Base-by-base conservation (phyloP, 64 coral and sea anemone genomes). In the Montipora efflorescens region DNA sequence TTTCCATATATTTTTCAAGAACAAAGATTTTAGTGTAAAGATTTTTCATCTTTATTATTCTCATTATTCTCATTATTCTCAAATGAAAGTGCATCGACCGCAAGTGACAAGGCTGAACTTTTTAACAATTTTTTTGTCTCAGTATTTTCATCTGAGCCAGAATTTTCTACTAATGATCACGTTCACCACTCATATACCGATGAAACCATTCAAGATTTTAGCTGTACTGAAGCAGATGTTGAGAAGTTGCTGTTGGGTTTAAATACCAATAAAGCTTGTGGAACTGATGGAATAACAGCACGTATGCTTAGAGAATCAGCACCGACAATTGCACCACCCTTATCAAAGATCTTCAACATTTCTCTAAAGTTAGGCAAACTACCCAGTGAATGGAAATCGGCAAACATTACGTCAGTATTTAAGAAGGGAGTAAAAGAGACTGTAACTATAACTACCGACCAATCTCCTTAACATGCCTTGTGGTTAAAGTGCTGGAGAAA, bases 311-410 rank as follows among this genome's bases (percentile, higher is more conserved):
- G 28, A 36, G 28, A 36, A 36, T 36, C 28, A 36, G 28, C 36
- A 36, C 0, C 36, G 36, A 36, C 36, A 36, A 36, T 57, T 57
- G 53, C 53, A 57, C 53, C 53, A 57, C 8, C 53, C 53, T 57
- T 57, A 57, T 5, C 53, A 57, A 57, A 57, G 53, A 57, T 89
- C 1, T 76, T 89, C 51, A 89, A 89, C 51, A 67, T 73, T 19
- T 77, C 48, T 23, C 49, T 89, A 7, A 89, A 52, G 15, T 22
- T 28, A 16, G 87, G 87, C 22, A 47, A n/a, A 47, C 25, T 89
- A 50, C 87, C 87, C 12, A 89, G 25, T 45, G 46, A 89, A 51
- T 77, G 87, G 67, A 89, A 89, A 49, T 50, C 67, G 11, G 87
- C 53, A 8, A 57, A 57, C 11, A 57, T 57, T 57, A 68, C 83